Conservation (phyloP, 2,113 vertebrate species). For the Herpetotheres cachinnans region DNA sequence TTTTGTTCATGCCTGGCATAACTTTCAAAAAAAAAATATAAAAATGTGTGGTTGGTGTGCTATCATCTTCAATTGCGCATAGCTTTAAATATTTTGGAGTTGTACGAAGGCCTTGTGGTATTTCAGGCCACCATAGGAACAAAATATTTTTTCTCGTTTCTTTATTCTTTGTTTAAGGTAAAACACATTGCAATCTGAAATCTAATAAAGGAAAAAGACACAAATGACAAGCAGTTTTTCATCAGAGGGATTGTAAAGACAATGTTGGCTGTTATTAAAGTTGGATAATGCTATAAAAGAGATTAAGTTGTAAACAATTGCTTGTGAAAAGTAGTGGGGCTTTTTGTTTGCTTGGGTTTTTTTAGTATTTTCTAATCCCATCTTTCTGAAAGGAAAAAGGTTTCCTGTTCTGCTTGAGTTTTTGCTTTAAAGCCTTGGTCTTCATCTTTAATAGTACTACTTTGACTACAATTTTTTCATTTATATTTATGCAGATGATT, state of each 20-base stretch:
- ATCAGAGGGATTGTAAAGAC: background rate
- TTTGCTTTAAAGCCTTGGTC: background rate
- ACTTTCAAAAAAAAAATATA: background rate
- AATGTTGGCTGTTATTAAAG: background rate
- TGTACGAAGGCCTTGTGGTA: background rate
- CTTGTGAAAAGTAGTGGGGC: background rate
- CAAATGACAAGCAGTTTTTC: background rate
- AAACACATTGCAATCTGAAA: background rate
- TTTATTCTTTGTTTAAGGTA: background rate
- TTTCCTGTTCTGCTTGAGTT: background rate
- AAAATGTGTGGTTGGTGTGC: background rate
- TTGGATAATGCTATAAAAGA: conserved; percentile 20
- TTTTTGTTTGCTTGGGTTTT: background rate
- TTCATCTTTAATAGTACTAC: background rate
- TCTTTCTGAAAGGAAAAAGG: background rate
- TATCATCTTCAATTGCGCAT: background rate
- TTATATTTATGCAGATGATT: background rate
- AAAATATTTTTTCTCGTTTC: background rate
- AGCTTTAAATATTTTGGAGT: conserved; percentile 3
- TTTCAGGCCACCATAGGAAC: background rate
- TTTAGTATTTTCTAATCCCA: background rate
- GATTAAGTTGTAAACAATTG: background rate
- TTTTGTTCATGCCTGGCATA: background rate
- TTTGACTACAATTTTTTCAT: background rate
- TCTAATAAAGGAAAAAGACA: background rate